phyloP scores from a whole-genome alignment of 1,140 invertebrate species.

The Pseudomyrmex gracilis region DNA sequence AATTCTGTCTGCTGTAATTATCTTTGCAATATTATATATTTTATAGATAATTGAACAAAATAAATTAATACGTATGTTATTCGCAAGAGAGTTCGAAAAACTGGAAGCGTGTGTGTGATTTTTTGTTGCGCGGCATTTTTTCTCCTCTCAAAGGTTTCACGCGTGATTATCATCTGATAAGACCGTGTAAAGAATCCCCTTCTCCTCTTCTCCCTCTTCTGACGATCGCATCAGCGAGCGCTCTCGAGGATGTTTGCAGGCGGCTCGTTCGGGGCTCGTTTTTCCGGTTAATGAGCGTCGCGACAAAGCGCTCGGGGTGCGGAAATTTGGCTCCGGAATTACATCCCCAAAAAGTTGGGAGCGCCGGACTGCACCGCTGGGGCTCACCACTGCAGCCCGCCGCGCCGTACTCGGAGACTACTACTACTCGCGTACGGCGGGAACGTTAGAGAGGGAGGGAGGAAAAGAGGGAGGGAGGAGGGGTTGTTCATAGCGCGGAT shows the following conservation, averaged over 20 bases:
- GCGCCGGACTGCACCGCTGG: constrained; percentile 56
- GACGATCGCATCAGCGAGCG: too few relatives aligned
- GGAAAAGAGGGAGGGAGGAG: too few relatives aligned
- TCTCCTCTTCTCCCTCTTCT: too few relatives aligned
- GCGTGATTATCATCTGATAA: too few relatives aligned
- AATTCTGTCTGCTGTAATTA: too few relatives aligned
- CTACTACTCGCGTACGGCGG: background rate
- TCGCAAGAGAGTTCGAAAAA: background rate
- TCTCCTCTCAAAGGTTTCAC: too few relatives aligned
- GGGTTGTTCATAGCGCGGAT: constrained; percentile 64
- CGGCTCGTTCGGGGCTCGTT: constrained; percentile 2
- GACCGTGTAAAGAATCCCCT: too few relatives aligned
- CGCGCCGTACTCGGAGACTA: constrained; percentile 43
- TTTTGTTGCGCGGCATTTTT: too few relatives aligned
- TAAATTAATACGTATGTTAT: background rate
- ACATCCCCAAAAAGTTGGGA: constrained; percentile 58
- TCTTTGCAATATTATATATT: background rate
- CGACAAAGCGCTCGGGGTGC: constrained; percentile 18
- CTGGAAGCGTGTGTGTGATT: background rate
- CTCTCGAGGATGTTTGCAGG: background rate
- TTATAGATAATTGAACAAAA: background rate
- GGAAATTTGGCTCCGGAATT: constrained; percentile 47
- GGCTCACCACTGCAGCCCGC: constrained; percentile 7
- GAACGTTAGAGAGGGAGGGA: too few relatives aligned
- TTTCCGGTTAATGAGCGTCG: constrained; percentile 22